These are phyloP conservation scores for Dromius quadrimaculatus DNA, from an alignment of 2,888 invertebrate genomes.

Conservation along the genomic window DNA sequence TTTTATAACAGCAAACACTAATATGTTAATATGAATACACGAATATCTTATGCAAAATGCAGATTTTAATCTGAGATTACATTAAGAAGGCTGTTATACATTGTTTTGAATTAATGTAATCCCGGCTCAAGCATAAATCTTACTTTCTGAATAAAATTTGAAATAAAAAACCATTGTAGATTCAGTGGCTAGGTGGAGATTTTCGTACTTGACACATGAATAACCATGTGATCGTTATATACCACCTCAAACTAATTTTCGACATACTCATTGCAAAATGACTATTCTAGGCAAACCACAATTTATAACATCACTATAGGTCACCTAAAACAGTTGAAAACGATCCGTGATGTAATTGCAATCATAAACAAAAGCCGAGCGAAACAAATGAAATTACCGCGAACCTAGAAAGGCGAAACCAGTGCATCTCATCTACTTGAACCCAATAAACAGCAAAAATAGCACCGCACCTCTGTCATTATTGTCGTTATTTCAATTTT, in stretches of 20 bases:
- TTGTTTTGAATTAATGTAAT: too few relatives aligned
- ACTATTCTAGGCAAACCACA: too few relatives aligned
- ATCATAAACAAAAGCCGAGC: constrained; percentile 24
- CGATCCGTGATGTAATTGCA: constrained; percentile 11
- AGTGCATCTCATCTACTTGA: constrained; percentile 17
- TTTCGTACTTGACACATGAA: too few relatives aligned
- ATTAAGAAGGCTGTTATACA: constrained; percentile 4
- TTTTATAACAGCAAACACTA: constrained; percentile 11
- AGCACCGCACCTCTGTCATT: constrained; percentile 13
- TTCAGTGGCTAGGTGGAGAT: too few relatives aligned
- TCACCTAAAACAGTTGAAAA: not conserved
- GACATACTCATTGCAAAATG: too few relatives aligned
- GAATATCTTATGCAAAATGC: constrained; percentile 23
- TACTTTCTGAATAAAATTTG: too few relatives aligned
- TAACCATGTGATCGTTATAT: too few relatives aligned
- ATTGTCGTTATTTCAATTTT: constrained; percentile 19
- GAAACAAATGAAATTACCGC: constrained; percentile 28
- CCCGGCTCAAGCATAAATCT: too few relatives aligned
- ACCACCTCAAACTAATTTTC: too few relatives aligned
- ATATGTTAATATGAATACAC: constrained; percentile 20
- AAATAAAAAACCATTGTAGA: too few relatives aligned
- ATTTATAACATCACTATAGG: too few relatives aligned
- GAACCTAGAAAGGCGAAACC: constrained; percentile 34
- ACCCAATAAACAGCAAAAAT: not conserved
- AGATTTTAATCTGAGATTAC: constrained; percentile 28